phyloP scores from a whole-genome alignment of 2,888 invertebrate species.

The Tipula confusa region DNA sequence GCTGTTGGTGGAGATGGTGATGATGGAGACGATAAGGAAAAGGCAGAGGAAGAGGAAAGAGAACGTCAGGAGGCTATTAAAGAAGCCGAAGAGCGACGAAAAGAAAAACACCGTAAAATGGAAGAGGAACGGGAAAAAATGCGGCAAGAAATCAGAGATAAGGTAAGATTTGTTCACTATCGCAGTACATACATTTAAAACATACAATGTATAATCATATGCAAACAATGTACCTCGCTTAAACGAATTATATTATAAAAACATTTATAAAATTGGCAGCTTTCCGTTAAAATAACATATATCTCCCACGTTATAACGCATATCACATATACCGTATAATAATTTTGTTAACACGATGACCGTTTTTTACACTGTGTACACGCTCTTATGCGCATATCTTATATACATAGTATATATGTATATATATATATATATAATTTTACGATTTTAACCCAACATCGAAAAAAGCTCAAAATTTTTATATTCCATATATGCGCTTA shows the following conservation, averaged over 20 bases:
- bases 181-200: not conserved
- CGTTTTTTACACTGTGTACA: not conserved
- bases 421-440: not conserved
- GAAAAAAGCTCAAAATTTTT: not conserved
- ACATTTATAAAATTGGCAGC: not conserved
- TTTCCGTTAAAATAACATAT: not conserved
- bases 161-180: slow-evolving; percentile 57
- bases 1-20: slow-evolving; percentile 89
- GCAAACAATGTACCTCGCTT: not conserved
- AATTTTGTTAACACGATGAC: not conserved
- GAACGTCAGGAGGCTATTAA: slow-evolving; percentile 96
- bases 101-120: slow-evolving; percentile 99
- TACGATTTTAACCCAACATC: not conserved
- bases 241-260: not conserved
- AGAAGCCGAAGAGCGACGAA: slow-evolving; percentile 96
- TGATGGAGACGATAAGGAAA: slow-evolving; percentile 93
- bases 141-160: slow-evolving; percentile 98
- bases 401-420: not conserved
- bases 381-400: not conserved
- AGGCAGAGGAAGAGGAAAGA: slow-evolving; percentile 97
- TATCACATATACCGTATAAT: not conserved
- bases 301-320: not conserved
- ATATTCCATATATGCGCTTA: no score
- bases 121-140: slow-evolving; percentile 98
- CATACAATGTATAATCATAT: not conserved